Evolutionary conservation across 35 echinoderm and acorn worm genomes (phyloP), one percentile per base, ranked within the genome.

Genomic region (Apostichopus parvimensis): DNA sequence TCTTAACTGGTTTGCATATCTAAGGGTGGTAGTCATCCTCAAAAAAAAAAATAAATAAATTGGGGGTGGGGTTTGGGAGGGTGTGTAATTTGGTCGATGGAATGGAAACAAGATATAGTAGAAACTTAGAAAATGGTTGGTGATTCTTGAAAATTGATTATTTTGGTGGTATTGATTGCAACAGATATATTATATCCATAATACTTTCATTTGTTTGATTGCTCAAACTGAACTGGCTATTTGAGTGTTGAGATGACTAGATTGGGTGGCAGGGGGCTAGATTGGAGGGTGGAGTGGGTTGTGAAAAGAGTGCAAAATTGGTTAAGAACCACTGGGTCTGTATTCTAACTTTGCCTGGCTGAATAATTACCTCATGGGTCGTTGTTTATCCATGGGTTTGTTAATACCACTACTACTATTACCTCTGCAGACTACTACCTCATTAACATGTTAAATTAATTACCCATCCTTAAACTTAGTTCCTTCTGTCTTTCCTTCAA

Each of bases 401-500:
- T 82, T 56, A 55, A 17, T 34, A 28, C 79, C 25, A 82, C 26
- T 54, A 52, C 25, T 82, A 52, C 15, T 6, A 55, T 14, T 82
- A 21, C 77, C 52, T 82, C 45, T 54, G 79, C 79, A 45, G 17
- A 28, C 26, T 28, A 28, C 26, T 28, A 28, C 34, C 64, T 54
- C 55, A 82, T 82, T 82, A 82, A 82, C 79, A 12, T 82, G 24
- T 54, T 82, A 54, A 82, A 82, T 82, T 15, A 82, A 56, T 66
- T 55, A 82, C 79, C 79, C 79, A 82, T 82, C 79, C 79, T 82
- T 82, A 82, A 82, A 78, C 34, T 28, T 66, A 82, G 53, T 82
- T 82, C 79, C 79, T 82, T 82, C 79, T 82, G 17, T 82, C 85
- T 93, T 90, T 92, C 34, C 86, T 90, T 90, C 60, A 79, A 71